Base-by-base conservation (phyloP, 2,888 invertebrate species). In the Yponomeuta sedellus region DNA sequence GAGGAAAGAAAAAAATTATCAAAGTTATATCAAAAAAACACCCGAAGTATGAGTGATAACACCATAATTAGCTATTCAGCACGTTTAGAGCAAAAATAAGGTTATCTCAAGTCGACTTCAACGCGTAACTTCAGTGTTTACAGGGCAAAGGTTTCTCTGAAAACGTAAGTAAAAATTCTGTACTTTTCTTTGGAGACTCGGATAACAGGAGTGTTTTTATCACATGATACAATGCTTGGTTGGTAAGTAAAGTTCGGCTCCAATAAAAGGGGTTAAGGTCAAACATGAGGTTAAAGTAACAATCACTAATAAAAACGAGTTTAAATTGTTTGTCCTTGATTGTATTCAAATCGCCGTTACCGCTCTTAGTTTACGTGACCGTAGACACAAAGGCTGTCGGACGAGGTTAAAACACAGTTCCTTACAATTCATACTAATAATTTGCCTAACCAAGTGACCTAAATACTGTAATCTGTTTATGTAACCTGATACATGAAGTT, bases 21-120 rank as follows among this genome's bases (percentile, higher is more conserved):
- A 76, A 80, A 81, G 77, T 82, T 84, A 82, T 79, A 83, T 81
- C 80, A 79, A 83, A 83, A 83, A 83, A 83, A 79, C 77, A 78
- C 76, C 74, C 75, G 78, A 81, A 83, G 79, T 82, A 84, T 86
- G 86, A 85, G 83, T 85, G 83, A 80, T 86, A 86, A 79, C 80
- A 82, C 80, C 81, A 59, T 22, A 59, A 59, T 22, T 22, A 20
- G 12, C 4, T 59, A 12, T 22, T 3, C 59, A 59, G 10, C 25
- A 22, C 59, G 12, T 10, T 10, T 25, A 22, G 22, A 59, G 25
- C 25, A 25, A 22, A 20, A 59, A 59, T 59, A 20, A 12, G 20
- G 59, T 52, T 52, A 3, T 52, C 16, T 16, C 3, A 25, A 52
- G 16, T 52, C 44, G 16, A 16, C 44, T 52, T 16, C 44, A 52